Percentiles rank a stretch among this genome's conserved stretches.
These are phyloP conservation scores for Leptinotarsa tumamoca DNA, from an alignment of 2,888 invertebrate genomes.

Conservation along the genomic window DNA sequence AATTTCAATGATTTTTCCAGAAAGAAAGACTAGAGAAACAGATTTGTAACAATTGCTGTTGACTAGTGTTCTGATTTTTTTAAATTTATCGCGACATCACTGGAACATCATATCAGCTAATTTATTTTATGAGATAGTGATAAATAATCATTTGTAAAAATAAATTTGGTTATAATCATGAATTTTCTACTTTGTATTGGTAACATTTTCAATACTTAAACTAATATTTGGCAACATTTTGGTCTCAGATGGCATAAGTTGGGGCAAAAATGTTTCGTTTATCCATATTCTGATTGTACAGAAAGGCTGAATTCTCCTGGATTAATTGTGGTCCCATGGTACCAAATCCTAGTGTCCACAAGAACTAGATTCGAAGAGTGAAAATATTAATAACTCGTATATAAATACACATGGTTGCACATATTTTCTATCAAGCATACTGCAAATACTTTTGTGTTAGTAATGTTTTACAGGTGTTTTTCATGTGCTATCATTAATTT, in stretches of 20 bases:
- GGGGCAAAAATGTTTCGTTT: slow-evolving; percentile 8
- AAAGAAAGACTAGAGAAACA: no score
- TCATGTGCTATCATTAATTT: no score
- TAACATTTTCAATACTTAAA: background rate
- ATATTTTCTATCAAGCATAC: no score
- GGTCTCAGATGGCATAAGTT: slow-evolving; percentile 11
- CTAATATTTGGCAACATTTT: slow-evolving; percentile 20
- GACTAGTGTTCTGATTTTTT: no score
- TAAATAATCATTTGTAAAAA: background rate
- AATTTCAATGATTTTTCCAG: no score
- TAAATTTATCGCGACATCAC: no score
- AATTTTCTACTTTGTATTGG: background rate
- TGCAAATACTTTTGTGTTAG: no score
- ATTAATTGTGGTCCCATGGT: slow-evolving; percentile 86
- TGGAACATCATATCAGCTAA: background rate
- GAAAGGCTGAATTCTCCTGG: slow-evolving; percentile 87
- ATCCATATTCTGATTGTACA: slow-evolving; percentile 93
- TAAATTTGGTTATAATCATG: background rate
- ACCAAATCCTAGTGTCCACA: slow-evolving; percentile 92
- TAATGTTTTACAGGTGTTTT: no score
- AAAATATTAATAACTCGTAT: background rate
- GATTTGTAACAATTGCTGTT: no score
- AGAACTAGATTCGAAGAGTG: slow-evolving; percentile 71
- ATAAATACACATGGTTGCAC: background rate
- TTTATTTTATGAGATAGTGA: background rate